Base-by-base conservation (phyloP, 2,797 vertebrate species). In the Holocentrus rufus region DNA sequence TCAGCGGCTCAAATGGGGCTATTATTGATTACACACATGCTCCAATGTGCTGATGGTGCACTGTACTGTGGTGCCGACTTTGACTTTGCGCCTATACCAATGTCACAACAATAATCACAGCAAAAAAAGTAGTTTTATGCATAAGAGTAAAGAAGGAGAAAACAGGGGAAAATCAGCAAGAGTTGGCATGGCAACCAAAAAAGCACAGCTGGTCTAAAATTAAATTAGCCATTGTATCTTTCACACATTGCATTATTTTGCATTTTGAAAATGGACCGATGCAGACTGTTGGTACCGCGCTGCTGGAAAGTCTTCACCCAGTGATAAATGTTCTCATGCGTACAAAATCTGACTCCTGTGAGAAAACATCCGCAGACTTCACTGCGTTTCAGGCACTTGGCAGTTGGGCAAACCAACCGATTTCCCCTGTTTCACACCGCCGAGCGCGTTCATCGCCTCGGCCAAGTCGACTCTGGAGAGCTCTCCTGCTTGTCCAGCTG, bases 351-450 rank as follows among this genome's bases (percentile, higher is more conserved):
- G 30, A 50, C 68, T 44, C 31, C 11, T 34, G 55, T 68, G 23
- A 62, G 55, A 65, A 75, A 22, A 10, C 31, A 14, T 61, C 34
- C 11, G 30, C 25, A 52, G 6, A 22, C 14, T 47, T 53, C 7
- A 6, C 13, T 60, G 53, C 69, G 22, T 68, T 77, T 71, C n/a
- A 65, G 27, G 23, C 53, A 50, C 14, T 69, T 74, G 39, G 10
- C 52, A 69, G 47, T 27, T 13, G 3, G 50, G 22, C 50, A 39
- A 39, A 73, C 36, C 14, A 58, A 22, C 53, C 30, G 27, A 9
- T 68, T 30, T 55, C 22, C 22, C 49, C 34, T 9, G 11, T 66
- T 71, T 66, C 55, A 39, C 62, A 59, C 53, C 9, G 10, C 25
- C 11, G 17, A 2, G 61, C 60, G 25, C 1, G 22, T 57, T 63